Percentiles rank a stretch among this genome's conserved stretches.
Conservation (phyloP, 2,797 vertebrate species). For the Silurus lanzhouensis region DNA sequence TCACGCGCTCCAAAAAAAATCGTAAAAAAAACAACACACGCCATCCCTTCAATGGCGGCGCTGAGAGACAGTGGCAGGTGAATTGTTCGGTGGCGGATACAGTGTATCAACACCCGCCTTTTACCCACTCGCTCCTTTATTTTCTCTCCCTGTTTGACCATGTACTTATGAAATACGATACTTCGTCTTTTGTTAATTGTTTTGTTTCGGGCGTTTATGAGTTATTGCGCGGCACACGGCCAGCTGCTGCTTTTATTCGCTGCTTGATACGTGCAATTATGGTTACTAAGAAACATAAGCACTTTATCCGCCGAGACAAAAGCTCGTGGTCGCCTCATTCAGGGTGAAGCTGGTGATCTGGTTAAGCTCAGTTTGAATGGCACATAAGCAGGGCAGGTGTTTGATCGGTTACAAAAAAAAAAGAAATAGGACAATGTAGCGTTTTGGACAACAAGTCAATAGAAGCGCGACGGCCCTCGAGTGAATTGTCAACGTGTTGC, state of each 20-base stretch:
- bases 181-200: constrained; percentile 65
- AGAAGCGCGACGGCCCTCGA: not conserved
- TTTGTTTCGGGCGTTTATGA: constrained; percentile 67
- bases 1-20: constrained; percentile 58
- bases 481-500: constrained; percentile 16
- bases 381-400: constrained; percentile 70
- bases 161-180: constrained; percentile 66
- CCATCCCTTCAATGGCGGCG: constrained; percentile 70
- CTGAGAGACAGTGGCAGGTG: constrained; percentile 91
- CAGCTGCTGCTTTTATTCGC: constrained; percentile 75
- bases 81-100: constrained; percentile 76
- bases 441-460: constrained; percentile 11
- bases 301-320: constrained; percentile 64
- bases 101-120: constrained; percentile 76
- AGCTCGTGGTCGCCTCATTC: constrained; percentile 51
- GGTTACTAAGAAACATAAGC: constrained; percentile 65
- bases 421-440: constrained; percentile 33
- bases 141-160: constrained; percentile 69
- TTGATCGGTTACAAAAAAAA: constrained; percentile 46
- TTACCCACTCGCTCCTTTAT: constrained; percentile 57
- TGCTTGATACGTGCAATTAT: constrained; percentile 71
- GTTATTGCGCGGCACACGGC: constrained; percentile 67
- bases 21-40: constrained; percentile 61
- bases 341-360: constrained; percentile 61
- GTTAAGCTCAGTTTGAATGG: constrained; percentile 64